phyloP scores from a whole-genome alignment of 2,797 vertebrate species.

The Gymnothorax reevesii region DNA sequence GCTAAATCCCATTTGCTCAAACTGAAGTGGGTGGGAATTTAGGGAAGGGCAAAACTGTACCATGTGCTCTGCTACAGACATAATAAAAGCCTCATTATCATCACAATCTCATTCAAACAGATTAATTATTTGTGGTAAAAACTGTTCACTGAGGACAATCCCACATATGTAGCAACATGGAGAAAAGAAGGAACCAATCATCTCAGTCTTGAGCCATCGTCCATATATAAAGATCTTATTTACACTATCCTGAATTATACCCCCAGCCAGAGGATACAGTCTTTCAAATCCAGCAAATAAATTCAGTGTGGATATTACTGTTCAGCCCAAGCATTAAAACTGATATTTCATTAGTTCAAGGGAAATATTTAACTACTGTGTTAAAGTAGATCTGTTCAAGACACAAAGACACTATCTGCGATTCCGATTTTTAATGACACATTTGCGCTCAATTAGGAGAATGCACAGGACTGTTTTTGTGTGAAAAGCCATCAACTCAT shows the following conservation, averaged over 20 bases:
- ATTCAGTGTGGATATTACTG: not conserved
- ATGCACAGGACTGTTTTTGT: too few species aligned
- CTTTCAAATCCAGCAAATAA: not conserved
- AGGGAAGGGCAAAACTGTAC: not conserved
- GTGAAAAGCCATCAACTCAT: too few species aligned
- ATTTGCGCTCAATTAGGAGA: too few species aligned
- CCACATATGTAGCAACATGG: not conserved
- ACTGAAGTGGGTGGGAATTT: not conserved
- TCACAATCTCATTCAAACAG: not conserved
- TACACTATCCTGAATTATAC: not conserved
- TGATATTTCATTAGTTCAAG: not conserved
- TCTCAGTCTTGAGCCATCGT: not conserved
- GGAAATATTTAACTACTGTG: not conserved
- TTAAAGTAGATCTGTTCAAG: not conserved
- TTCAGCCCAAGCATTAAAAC: not conserved
- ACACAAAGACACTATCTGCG: not conserved
- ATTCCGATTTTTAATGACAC: too few species aligned
- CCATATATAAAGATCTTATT: not conserved
- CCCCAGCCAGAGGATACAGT: not conserved
- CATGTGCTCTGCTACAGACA: not conserved
- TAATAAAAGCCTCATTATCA: not conserved
- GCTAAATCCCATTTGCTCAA: not conserved
- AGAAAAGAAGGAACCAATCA: not conserved
- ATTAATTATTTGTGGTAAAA: not conserved
- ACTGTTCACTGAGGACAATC: not conserved